phyloP scores from a whole-genome alignment of 2,113 vertebrate species.

The Merops nubicus region DNA sequence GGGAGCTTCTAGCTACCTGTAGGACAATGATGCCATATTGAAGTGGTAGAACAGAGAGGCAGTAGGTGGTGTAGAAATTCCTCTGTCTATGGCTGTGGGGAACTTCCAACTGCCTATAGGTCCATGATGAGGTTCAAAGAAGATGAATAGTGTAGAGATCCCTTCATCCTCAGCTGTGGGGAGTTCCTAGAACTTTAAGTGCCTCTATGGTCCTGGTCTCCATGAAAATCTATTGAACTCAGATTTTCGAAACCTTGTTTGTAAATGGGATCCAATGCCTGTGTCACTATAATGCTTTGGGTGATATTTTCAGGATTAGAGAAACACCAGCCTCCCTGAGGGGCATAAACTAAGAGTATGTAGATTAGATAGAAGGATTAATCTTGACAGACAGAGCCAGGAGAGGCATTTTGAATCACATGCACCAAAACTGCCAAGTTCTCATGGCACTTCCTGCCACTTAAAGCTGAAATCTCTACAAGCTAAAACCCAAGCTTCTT shows the following conservation, averaged over 20 bases:
- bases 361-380: background rate
- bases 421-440: background rate
- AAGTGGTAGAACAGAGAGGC: too few relatives aligned
- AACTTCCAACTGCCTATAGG: too few relatives aligned
- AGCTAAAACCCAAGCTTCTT: background rate
- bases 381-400: background rate
- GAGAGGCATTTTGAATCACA: background rate
- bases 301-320: background rate
- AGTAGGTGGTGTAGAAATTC: too few relatives aligned
- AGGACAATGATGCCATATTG: too few relatives aligned
- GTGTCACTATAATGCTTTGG: background rate
- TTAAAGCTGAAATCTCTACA: background rate
- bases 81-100: too few relatives aligned
- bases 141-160: too few relatives aligned
- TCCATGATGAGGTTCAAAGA: too few relatives aligned
- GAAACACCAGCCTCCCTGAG: background rate
- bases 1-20: too few relatives aligned
- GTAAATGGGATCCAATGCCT: background rate
- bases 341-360: background rate
- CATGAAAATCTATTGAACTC: background rate
- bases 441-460: background rate
- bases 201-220: too few relatives aligned
- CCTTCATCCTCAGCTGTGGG: too few relatives aligned
- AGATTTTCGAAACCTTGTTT: background rate
- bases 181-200: too few relatives aligned